Evolutionary conservation across 2,888 invertebrate species (phyloP), one percentile per base, ranked within the genome.

Genomic region (Sipha maydis): DNA sequence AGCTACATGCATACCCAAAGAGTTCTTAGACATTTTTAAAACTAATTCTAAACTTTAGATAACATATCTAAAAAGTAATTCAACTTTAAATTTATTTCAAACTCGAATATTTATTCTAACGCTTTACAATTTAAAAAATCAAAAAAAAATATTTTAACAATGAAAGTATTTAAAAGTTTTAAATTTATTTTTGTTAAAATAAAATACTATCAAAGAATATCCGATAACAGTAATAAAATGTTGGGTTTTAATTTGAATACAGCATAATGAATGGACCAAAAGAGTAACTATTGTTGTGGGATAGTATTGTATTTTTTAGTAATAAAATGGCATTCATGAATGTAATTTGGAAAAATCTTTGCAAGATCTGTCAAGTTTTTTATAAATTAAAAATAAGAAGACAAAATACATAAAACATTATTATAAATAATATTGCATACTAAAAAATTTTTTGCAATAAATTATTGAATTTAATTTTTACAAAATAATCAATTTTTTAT

Each of bases 131-230:
- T 71, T 31, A 71, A 71, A 48, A 71, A 54, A 34, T 17, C 54
- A 8, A 14, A 54, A 83, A 71, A 80, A 69, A n/a, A 77, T 54
- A n/a, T 41, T n/a, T 73, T 54, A 79, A 83, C 31, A 83, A 71
- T 83, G 48, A 71, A 48, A 83, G 82, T 31, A 31, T 71, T 83
- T 83, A 83, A 48, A 83, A 83, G 31, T 83, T 71, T 83, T 67
- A 9, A 69, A 54, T 71, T 83, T 71, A 31, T 71, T 83, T 83
- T 31, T 54, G 21, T 71, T 82, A 82, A 67, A 82, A 69, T 69
- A 69, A 54, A 83, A 71, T 54, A 25, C 17, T 69, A 71, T 71
- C 5, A 71, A 71, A 71, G 48, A 48, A 48, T 71, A 28, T 69
- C 28, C 4, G 19, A 61, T 34, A 80, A 61, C 61, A 80, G 21